Evolutionary conservation across 2,888 invertebrate species (phyloP).

Genomic region (Campopleginae sp.): DNA sequence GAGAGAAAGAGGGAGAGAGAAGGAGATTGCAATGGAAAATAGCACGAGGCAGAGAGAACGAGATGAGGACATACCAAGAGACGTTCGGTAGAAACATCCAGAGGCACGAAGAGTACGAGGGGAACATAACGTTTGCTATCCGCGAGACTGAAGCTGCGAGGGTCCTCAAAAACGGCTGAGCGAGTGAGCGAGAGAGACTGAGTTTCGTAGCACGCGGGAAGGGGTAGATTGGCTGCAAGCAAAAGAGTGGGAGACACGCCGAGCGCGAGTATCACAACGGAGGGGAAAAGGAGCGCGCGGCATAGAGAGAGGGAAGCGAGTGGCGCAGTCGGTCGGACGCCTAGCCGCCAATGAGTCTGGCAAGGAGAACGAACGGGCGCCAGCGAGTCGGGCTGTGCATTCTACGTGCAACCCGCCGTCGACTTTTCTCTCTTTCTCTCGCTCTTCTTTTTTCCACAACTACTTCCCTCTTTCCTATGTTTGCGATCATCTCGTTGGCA

Average conservation of each 20-base stretch:
- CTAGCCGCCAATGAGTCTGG: constrained; percentile 82
- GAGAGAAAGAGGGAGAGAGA: background rate
- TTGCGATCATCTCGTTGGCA: constrained; percentile 40
- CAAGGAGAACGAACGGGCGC: constrained; percentile 78
- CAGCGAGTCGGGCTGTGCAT: constrained; percentile 67
- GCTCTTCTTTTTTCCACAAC: constrained; percentile 41
- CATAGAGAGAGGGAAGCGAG: constrained; percentile 57
- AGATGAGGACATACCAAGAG: constrained; percentile 31
- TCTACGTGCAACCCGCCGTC: constrained; percentile 65
- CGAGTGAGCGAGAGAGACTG: constrained; percentile 31
- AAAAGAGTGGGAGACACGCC: constrained; percentile 8
- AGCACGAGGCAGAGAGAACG: constrained; percentile 44
- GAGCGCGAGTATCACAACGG: background rate
- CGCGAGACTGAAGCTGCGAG: constrained; percentile 29
- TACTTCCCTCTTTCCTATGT: constrained; percentile 33
- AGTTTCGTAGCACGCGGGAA: background rate
- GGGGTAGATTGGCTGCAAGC: constrained; percentile 7
- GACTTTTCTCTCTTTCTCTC: constrained; percentile 33
- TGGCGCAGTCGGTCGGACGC: constrained; percentile 80
- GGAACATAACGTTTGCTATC: constrained; percentile 30
- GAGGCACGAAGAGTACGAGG: constrained; percentile 1
- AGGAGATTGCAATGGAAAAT: constrained; percentile 16
- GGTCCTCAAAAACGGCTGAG: constrained; percentile 36
- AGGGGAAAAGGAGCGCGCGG: background rate
- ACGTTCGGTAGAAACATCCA: constrained; percentile 17